Evolutionary conservation across 2,113 vertebrate genomes (phyloP), one percentile per base, ranked within the genome.

Genomic region (Penelope pileata): DNA sequence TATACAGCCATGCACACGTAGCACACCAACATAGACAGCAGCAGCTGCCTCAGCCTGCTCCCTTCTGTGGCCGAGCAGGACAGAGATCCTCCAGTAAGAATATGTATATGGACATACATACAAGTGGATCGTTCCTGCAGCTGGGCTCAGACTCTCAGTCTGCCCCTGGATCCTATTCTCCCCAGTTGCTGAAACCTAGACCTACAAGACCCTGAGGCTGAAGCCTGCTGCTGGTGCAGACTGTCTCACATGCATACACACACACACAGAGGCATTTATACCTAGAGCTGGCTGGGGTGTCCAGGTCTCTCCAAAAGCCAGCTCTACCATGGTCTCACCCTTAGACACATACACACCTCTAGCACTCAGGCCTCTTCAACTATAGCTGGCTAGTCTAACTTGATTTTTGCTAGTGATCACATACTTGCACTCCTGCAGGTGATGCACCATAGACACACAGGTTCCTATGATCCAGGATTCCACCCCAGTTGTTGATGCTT

Each of bases 201-300:
- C 16, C 7, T 19, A 67, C 1, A 2, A 68, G 17, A 56, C 15
- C 5, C 13, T 3, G 10, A 38, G 18, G 24, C 53, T 42, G 6
- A 23, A 86, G 36, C 26, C 6, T 5, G 30, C 21, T 60, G 36
- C 45, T 32, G 19, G 12, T 38, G 48, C 14, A 77, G 32, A 17
- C 3, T 36, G 9, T 5, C 7, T 59, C n/a, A 21, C 2, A 6
- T 1, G 0, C 2, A 15, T 7, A 30, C 13, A 12, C n/a, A 32
- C 17, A 42, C 27, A 24, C 29, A 43, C 45, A 45, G 0, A 1
- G 16, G 19, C 30, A 59, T 30, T 19, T 0, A 51, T 12, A 68
- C 12, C 18, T 9, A 2, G 14, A 60, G 32, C 30, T 32, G 63
- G 7, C 12, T 45, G 24, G 24, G 26, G 42, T 30, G n/a, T 19